These are phyloP conservation scores for Seriola aureovittata DNA, from an alignment of 2,113 vertebrate species.

Conservation along the genomic window DNA sequence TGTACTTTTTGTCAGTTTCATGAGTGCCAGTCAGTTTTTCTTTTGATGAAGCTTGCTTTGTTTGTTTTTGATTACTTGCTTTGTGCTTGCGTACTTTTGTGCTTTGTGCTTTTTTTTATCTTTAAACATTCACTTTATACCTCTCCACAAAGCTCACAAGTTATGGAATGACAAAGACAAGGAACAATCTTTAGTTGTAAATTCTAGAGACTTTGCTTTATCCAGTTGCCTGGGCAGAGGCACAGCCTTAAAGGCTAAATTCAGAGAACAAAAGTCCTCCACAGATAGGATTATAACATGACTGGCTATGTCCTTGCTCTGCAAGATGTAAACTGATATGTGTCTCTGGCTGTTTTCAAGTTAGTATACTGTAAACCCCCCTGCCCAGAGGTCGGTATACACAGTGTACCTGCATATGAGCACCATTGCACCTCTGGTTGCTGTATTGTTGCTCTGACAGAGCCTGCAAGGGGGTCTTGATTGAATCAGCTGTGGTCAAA, in stretches of 20 bases:
- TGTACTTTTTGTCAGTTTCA: too few species aligned
- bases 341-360: constrained; percentile 10
- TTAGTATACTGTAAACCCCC: background rate
- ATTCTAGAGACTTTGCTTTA: background rate
- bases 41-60: background rate
- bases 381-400: background rate
- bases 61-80: background rate
- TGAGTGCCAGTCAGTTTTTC: too few species aligned
- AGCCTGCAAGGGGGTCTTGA: constrained; percentile 49
- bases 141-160: background rate
- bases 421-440: constrained; percentile 11
- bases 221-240: background rate
- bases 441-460: constrained; percentile 47
- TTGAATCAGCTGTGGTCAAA: constrained; percentile 69
- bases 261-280: background rate
- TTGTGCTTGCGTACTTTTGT: too few species aligned
- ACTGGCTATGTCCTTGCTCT: background rate
- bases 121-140: background rate
- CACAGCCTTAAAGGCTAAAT: background rate
- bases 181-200: background rate
- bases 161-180: background rate
- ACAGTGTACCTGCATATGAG: background rate
- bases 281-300: background rate
- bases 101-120: background rate
- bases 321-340: background rate